Evolutionary conservation across 2,113 vertebrate species (phyloP), one percentile per base, ranked within the genome.

Genomic region (Amblyopsis rosae): DNA sequence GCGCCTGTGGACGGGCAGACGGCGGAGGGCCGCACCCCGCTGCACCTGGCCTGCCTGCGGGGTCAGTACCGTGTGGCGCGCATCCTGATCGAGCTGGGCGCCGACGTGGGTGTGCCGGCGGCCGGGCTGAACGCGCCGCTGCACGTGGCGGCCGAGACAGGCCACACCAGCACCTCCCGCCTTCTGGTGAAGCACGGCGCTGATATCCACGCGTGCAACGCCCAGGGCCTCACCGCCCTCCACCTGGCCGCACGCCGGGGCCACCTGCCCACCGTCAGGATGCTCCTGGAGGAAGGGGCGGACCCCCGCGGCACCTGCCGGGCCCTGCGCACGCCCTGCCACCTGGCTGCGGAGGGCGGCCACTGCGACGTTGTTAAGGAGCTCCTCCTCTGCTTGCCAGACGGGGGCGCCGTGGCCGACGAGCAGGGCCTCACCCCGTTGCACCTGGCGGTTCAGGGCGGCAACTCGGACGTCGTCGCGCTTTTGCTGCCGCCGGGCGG

Each of bases 41-140:
- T 99, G 13, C 98, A 99, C 77, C 90, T 99, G 86, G 98, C 97
- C 0, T 97, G 95, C 12, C 95, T 97, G 70, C 90, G 96, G 1
- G 97, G 97, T 0, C 97, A 98, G 85, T 99, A 99, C 81, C 87
- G 98, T 0, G 96, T 98, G 1, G 96, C 97, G 3, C 95, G 98
- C 10, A 91, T 96, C 19, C 94, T 99, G 56, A 93, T 97, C 2
- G 96, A 98, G 82, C 91, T 98, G 2, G 89, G 90, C 35, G 94
- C 93, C 0, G 84, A 94, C 0, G 87, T 98, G 15, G 88, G 92
- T n/a, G n/a, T 92, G 4, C 62, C n/a, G 0, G 92, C 91, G 0
- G 51, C 17, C 0, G 92, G 90, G 13, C 72, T 83, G 0, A 93
- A 94, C 80, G 94, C 94, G 0, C 93, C 96, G 0, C 92, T 99